Conservation (phyloP, 1,140 invertebrate species). For the Papilio machaon region DNA sequence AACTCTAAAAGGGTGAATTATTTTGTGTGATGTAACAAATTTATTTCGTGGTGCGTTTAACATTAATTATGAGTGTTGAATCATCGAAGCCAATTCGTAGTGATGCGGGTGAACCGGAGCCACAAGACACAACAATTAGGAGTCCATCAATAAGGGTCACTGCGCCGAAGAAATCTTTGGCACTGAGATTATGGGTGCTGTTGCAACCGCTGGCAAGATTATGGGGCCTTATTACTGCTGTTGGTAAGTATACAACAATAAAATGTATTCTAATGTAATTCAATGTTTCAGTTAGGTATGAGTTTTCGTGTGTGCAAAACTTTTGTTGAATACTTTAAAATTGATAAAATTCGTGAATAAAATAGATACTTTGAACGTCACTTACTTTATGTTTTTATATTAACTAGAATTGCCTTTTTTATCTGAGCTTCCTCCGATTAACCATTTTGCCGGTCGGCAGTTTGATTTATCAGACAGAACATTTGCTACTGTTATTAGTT, state of each 20-base stretch:
- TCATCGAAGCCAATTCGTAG: constrained; percentile 44
- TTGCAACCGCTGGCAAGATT: constrained; percentile 71
- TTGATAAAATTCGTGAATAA: neutral
- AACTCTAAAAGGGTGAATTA: neutral
- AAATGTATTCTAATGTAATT: neutral
- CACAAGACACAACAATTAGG: constrained; percentile 44
- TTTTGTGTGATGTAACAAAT: constrained; percentile 9
- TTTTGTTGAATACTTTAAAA: neutral
- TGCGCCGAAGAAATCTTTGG: constrained; percentile 63
- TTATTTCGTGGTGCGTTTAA: neutral
- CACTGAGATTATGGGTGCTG: constrained; percentile 68
- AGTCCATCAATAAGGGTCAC: constrained; percentile 49
- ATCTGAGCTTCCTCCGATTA: neutral
- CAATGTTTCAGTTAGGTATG: neutral
- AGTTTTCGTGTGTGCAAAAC: neutral
- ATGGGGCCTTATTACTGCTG: constrained; percentile 72
- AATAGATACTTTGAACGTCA: neutral
- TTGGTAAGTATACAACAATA: constrained; percentile 54
- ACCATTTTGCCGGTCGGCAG: neutral
- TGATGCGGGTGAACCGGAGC: constrained; percentile 44
- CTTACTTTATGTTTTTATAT: neutral
- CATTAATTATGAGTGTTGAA: constrained; percentile 34
- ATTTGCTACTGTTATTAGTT: neutral
- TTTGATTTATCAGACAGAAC: neutral
- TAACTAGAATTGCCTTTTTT: neutral